Base-by-base conservation (phyloP, 2,797 vertebrate genomes). In the Linurgus olivaceus region DNA sequence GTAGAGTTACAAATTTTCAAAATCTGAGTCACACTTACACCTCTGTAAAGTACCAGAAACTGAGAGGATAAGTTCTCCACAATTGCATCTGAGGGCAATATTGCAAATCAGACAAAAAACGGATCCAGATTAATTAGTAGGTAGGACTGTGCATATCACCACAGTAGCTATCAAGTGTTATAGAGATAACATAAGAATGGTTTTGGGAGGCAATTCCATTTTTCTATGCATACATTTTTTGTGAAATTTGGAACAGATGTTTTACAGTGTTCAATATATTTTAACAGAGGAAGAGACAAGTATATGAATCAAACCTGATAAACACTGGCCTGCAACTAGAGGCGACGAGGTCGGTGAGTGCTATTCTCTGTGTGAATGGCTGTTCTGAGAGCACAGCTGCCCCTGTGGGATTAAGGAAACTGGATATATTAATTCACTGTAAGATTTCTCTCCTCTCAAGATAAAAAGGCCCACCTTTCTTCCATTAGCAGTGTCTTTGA, bases 221-320 rank as follows among this genome's bases (percentile, higher is more conserved):
- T 66, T 89, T 78, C 82, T 68, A 0, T 74, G 33, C 25, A 35
- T 65, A 55, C 3, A 0, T 78, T 38, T 78, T 78, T 58, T 81
- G 21, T 55, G 62, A 82, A 77, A 73, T 91, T 91, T 70, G 91
- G 66, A 93, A 85, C 75, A 96, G 91, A 67, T 89, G 59, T 80
- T 88, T 94, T 92, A 87, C 70, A 37, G 37, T 76, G 94, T 93
- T 44, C 25, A 57, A 87, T 96, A 86, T 63, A 42, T 96, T 93
- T 97, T 93, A 91, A 97, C 96, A 99, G 99, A 98, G 86, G 73
- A 98, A 99, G 86, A 98, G 99, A 44, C 98, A 98, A 97, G 98
- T 93, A 6, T 99, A 99, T 70, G 99, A 99, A 88, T 98, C 98
- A 81, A 99, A 98, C 94, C 96, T 99, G 97, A 99, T 99, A 97